A percentile compares a stretch with the other conserved stretches of the same genome.
These are phyloP conservation scores for Strongylocentrotus purpuratus DNA, from an alignment of 35 echinoderm and acorn worm genomes.

Conservation along the genomic window DNA sequence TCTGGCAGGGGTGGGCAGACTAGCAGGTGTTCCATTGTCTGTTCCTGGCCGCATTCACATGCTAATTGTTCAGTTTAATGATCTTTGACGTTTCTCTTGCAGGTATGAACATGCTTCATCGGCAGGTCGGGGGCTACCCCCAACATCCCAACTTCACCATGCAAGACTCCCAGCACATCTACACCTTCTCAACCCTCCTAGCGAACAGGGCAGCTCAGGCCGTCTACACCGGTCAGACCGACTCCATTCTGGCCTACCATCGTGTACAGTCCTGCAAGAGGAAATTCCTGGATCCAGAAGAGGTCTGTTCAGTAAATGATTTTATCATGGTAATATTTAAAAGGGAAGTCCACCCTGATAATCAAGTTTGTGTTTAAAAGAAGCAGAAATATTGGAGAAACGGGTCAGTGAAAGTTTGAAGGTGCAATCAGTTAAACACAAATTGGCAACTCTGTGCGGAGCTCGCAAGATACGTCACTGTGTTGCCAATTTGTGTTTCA, in stretches of 20 bases:
- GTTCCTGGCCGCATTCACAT: too few species aligned
- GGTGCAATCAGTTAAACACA: too few species aligned
- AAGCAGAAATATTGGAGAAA: too few species aligned
- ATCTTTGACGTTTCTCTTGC: neutral
- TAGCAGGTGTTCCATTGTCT: too few species aligned
- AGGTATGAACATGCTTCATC: conserved; percentile 45
- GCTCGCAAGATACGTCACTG: too few species aligned
- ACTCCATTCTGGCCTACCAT: conserved; percentile 95
- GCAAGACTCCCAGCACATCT: conserved; percentile 56
- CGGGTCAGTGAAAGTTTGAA: too few species aligned
- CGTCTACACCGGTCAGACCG: conserved; percentile 82
- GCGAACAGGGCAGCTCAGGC: conserved; percentile 92
- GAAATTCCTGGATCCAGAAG: conserved; percentile 85
- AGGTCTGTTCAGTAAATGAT: conserved; percentile 59
- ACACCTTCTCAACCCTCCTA: conserved; percentile 89
- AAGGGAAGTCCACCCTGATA: neutral
- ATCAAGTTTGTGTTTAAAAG: too few species aligned
- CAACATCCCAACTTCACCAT: conserved; percentile 30
- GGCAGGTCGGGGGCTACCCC: conserved; percentile 38
- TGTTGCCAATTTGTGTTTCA: too few species aligned
- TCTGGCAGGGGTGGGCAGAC: too few species aligned
- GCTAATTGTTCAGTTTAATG: neutral
- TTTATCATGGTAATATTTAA: neutral
- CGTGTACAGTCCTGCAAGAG: conserved; percentile 72
- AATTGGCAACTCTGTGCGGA: too few species aligned